Evolutionary conservation across 1,140 invertebrate species (phyloP), one percentile per base, ranked within the genome.

Genomic region (Drosophila pectinifera): DNA sequence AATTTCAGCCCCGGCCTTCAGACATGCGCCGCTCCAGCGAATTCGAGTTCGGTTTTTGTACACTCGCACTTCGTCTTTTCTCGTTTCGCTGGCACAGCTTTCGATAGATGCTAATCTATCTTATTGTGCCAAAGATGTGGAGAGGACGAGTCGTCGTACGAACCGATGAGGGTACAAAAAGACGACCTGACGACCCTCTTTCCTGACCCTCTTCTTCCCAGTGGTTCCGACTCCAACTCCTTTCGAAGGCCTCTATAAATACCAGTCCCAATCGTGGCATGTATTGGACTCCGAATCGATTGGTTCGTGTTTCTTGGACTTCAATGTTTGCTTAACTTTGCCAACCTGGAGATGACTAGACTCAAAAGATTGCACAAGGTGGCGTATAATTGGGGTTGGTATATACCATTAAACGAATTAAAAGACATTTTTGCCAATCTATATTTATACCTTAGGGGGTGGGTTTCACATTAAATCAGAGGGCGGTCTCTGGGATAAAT

Each of bases 61-160:
- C 48, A 51, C 62, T 68, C 59, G 31, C 62, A 49, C 43, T 49
- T 55, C 68, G 67, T 26, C 36, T 54, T 55, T 62, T 41, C 43
- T 83, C 73, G 73, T 73, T 85, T 69, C 34, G 75, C 73, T 73
- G 73, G 80, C 77, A 80, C 67, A 74, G 73, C 81, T 77, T 77
- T 78, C 81, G 68, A 86, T 85, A 86, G 81, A 85, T 85, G 81
- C 78, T 78, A 81, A 85, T 86, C 81, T 86, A 86, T 85, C 82
- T 85, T 86, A 86, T 74, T 85, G 81, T 85, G 57, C 81, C 80
- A 31, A 81, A 85, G 82, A 85, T 86, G 81, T 78, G 68, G 78
- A 86, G 81, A 78, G 82, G 81, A 85, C 77, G 28, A 20, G 46
- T 83, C 72, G 80, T 64, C 69, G 79, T 59, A 67, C 57, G 58